Percentiles rank a stretch among this genome's conserved stretches.
These are phyloP conservation scores for Apotomis capreana DNA, from an alignment of 2,888 invertebrate species.

Conservation along the genomic window DNA sequence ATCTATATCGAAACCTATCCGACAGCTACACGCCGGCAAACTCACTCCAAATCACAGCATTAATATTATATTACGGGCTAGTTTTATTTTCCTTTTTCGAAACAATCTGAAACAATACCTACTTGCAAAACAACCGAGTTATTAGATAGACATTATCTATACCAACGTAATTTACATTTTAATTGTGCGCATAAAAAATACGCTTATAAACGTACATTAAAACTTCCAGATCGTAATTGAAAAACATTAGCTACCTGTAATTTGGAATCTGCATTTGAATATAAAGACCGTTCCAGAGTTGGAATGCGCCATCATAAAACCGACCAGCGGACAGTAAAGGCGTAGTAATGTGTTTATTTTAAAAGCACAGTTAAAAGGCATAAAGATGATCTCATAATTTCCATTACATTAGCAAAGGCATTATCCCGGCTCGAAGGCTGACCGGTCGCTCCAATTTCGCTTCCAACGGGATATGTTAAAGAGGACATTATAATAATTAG, in stretches of 20 bases:
- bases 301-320: constrained; percentile 56
- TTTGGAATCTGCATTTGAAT: constrained; percentile 51
- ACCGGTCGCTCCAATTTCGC: constrained; percentile 70
- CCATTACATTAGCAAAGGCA: constrained; percentile 76
- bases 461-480: constrained; percentile 80
- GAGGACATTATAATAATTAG: constrained; percentile 83
- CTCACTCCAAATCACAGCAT: constrained; percentile 22
- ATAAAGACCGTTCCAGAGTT: constrained; percentile 53
- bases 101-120: background rate
- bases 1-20: constrained; percentile 25
- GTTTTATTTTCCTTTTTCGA: constrained; percentile 7
- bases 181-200: constrained; percentile 27
- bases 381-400: constrained; percentile 77
- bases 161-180: constrained; percentile 29
- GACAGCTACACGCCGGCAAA: constrained; percentile 33
- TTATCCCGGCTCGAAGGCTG: constrained; percentile 70
- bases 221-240: constrained; percentile 54
- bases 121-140: constrained; percentile 11
- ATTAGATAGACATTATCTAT: constrained; percentile 26
- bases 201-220: constrained; percentile 42
- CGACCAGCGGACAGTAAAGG: constrained; percentile 51
- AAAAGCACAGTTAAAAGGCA: constrained; percentile 74
- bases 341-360: constrained; percentile 76
- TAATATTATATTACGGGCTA: constrained; percentile 24
- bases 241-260: constrained; percentile 55